Percentiles rank a stretch among this genome's conserved stretches.
These are phyloP conservation scores for Speoplatyrhinus poulsoni DNA, from an alignment of 2,113 vertebrate genomes.

Conservation along the genomic window DNA sequence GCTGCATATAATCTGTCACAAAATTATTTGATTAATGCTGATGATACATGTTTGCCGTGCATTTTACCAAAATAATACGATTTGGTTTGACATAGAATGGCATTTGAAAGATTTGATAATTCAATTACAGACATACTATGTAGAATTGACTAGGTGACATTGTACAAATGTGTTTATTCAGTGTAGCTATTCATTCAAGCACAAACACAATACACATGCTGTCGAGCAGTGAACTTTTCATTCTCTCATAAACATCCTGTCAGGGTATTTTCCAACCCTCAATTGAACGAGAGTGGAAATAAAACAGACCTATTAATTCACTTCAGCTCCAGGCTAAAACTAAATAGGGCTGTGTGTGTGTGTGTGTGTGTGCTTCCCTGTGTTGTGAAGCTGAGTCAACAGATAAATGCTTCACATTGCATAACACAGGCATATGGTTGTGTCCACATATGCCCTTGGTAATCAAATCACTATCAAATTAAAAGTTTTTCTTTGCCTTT, in stretches of 20 bases:
- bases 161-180: no score
- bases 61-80: no score
- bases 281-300: constrained; percentile 14
- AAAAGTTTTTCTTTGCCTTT: no score
- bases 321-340: constrained; percentile 33
- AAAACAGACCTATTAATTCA: constrained; percentile 40
- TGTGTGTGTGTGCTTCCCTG: background rate
- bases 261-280: constrained; percentile 34
- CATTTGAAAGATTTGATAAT: no score
- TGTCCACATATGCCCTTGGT: no score
- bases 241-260: constrained; percentile 16
- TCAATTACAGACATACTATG: no score
- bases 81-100: no score
- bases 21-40: no score
- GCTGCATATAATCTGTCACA: no score
- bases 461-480: no score
- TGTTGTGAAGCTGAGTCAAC: background rate
- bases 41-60: no score
- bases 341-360: constrained; percentile 13
- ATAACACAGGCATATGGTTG: background rate
- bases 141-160: no score
- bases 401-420: background rate
- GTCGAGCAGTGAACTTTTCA: background rate
- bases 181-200: background rate
- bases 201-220: background rate